Conservation (phyloP, 2,113 vertebrate species). For the Pelobates fuscus region DNA sequence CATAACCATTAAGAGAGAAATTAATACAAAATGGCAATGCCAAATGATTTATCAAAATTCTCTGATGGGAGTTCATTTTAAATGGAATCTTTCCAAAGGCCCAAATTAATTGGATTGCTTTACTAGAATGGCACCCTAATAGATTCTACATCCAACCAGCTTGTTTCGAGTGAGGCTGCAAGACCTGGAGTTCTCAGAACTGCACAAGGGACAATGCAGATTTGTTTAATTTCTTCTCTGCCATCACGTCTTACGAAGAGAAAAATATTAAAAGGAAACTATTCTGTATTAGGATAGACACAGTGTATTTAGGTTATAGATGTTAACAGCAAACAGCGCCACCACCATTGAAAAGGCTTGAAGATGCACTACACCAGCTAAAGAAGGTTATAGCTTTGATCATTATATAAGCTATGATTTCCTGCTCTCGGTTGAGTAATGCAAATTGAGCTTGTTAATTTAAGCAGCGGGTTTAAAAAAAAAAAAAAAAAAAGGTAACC, state of each 20-base stretch:
- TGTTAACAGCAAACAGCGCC: too few species aligned
- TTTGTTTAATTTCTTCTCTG: not conserved
- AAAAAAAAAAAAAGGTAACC: too few species aligned
- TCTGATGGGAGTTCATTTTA: conserved; percentile 19
- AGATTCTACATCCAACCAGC: not conserved
- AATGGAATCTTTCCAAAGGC: conserved; percentile 11
- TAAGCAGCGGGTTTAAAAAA: too few species aligned
- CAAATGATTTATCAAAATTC: conserved; percentile 45
- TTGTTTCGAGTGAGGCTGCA: not conserved
- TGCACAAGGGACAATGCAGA: not conserved
- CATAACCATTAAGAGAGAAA: conserved; percentile 29
- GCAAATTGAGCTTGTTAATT: too few species aligned
- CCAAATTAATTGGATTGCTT: conserved; percentile 18
- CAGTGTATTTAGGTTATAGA: too few species aligned
- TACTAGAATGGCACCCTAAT: not conserved
- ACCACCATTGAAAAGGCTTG: too few species aligned
- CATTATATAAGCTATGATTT: too few species aligned
- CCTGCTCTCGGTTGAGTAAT: too few species aligned
- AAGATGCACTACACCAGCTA: too few species aligned
- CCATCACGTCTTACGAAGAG: conserved; percentile 1
- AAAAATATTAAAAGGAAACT: not conserved
- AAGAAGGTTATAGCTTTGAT: too few species aligned
- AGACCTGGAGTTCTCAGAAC: not conserved
- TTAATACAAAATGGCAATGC: conserved; percentile 13
- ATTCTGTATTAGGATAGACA: too few species aligned